phyloP scores from a whole-genome alignment of 2,113 vertebrate species.

The Pionites leucogaster region DNA sequence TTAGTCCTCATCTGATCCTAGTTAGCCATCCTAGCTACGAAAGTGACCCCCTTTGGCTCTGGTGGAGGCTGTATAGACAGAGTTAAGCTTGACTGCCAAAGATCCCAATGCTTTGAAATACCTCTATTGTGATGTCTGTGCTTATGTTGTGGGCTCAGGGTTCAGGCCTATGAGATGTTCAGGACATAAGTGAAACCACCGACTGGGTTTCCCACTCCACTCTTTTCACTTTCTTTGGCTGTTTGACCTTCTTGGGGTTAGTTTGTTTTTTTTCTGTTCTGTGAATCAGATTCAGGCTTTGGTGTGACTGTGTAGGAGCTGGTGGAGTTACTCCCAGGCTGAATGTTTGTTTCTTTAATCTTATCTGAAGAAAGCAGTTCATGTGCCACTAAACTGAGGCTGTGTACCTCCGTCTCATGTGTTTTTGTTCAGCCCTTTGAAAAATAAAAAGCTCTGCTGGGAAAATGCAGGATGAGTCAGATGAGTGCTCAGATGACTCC shows the following conservation, averaged over 20 bases:
- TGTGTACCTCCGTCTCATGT: not conserved
- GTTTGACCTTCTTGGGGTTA: constrained; percentile 5
- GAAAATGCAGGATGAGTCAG: not conserved
- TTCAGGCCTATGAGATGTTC: not conserved
- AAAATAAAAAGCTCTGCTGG: not conserved
- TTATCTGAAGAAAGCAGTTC: not conserved
- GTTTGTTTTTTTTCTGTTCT: constrained; percentile 1
- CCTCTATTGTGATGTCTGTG: not conserved
- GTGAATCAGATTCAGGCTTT: not conserved
- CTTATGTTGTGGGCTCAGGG: not conserved
- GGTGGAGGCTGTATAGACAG: not conserved
- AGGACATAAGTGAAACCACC: not conserved
- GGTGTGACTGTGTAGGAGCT: not conserved
- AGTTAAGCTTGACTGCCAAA: not conserved
- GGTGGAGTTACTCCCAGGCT: not conserved
- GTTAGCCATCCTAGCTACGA: constrained; percentile 22
- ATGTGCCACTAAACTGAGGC: not conserved
- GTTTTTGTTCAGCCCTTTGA: not conserved
- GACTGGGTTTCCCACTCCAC: not conserved
- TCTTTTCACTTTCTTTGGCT: not conserved
- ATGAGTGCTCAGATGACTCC: not conserved
- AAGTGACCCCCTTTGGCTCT: not conserved
- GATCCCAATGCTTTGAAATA: constrained; percentile 17
- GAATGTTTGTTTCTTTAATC: not conserved
- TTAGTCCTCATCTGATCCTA: not conserved